phyloP scores from a whole-genome alignment of 2,888 invertebrate species.

The Taphrorychus bicolor region DNA sequence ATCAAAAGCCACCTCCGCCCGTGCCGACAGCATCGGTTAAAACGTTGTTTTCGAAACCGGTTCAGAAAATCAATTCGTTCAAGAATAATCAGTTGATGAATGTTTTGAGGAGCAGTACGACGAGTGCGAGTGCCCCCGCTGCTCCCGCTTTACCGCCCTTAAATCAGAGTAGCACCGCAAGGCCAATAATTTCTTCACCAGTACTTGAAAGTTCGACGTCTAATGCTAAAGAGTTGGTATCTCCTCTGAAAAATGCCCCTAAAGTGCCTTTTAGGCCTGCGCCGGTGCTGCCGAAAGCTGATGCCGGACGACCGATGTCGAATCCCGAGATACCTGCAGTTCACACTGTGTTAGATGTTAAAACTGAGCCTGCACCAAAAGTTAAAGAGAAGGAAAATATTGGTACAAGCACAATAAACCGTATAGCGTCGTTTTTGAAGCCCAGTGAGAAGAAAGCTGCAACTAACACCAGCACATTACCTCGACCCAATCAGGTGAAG shows the following conservation, averaged over 20 bases:
- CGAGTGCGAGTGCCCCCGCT: slow-evolving; percentile 44
- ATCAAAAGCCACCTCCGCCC: slow-evolving; percentile 38
- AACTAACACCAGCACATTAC: slow-evolving; percentile 64
- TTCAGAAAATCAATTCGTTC: slow-evolving; percentile 50
- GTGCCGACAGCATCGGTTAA: slow-evolving; percentile 39
- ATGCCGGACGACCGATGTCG: slow-evolving; percentile 61
- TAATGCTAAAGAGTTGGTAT: slow-evolving; percentile 75
- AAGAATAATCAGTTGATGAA: slow-evolving; percentile 61
- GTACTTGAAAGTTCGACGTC: slow-evolving; percentile 83
- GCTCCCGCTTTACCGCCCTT: slow-evolving; percentile 69
- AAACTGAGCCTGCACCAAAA: slow-evolving; percentile 12
- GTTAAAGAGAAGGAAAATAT: slow-evolving; percentile 58
- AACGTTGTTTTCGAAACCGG: slow-evolving; percentile 47
- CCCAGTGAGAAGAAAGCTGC: slow-evolving; percentile 64
- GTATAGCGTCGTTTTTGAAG: slow-evolving; percentile 79
- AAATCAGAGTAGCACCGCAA: slow-evolving; percentile 67
- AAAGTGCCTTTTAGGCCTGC: slow-evolving; percentile 68
- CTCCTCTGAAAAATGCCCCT: slow-evolving; percentile 68
- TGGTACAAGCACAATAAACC: slow-evolving; percentile 67
- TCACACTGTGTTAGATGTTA: slow-evolving; percentile 42
- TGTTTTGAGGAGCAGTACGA: slow-evolving; percentile 60
- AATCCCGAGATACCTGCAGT: slow-evolving; percentile 52
- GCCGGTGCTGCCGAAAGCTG: slow-evolving; percentile 53
- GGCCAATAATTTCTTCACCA: slow-evolving; percentile 83
- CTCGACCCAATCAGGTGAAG: slow-evolving; percentile 67